Percentiles rank a stretch among this genome's conserved stretches.
These are phyloP conservation scores for Luscinia megarhynchos DNA, from an alignment of 2,797 vertebrate genomes.

Conservation along the genomic window DNA sequence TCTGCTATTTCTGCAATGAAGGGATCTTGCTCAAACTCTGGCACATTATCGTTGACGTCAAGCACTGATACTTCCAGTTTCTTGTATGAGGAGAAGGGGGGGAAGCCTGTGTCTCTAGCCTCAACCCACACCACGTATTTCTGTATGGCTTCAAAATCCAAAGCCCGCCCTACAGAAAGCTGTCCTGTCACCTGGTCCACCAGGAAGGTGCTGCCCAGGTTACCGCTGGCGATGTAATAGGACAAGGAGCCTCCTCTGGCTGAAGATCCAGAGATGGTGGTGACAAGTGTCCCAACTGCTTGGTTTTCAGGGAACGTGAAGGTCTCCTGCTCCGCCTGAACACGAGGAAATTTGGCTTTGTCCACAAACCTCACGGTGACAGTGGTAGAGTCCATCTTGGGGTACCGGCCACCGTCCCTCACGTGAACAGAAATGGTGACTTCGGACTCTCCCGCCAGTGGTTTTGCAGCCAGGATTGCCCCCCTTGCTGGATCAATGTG, in stretches of 20 bases:
- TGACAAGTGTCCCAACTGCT: slow-evolving; percentile 85
- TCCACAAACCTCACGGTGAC: slow-evolving; percentile 94
- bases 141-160: slow-evolving; percentile 93
- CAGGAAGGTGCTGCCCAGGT: slow-evolving; percentile 90
- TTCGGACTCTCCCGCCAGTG: slow-evolving; percentile 85
- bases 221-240: slow-evolving; percentile 95
- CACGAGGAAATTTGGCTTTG: slow-evolving; percentile 88
- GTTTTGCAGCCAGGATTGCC: slow-evolving; percentile 89
- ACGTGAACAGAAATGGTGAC: slow-evolving; percentile 94
- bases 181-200: slow-evolving; percentile 94
- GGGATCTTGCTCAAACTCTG: slow-evolving; percentile 89
- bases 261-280: slow-evolving; percentile 87
- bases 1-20: slow-evolving; percentile 90
- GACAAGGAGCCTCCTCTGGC: slow-evolving; percentile 89
- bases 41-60: slow-evolving; percentile 94
- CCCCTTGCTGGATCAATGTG: slow-evolving; percentile 91
- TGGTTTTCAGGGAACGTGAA: slow-evolving; percentile 95
- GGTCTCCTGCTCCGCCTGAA: slow-evolving; percentile 84
- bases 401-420: slow-evolving; percentile 86
- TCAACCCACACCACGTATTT: slow-evolving; percentile 95
- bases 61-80: slow-evolving; percentile 89
- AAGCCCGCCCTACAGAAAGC: slow-evolving; percentile 83
- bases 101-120: slow-evolving; percentile 94
- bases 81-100: slow-evolving; percentile 95
- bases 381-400: slow-evolving; percentile 92